A percentile compares a stretch with the other conserved stretches of the same genome.
Conservation (phyloP, 2,888 invertebrate species). For the Lordiphosa fenestrarum region DNA sequence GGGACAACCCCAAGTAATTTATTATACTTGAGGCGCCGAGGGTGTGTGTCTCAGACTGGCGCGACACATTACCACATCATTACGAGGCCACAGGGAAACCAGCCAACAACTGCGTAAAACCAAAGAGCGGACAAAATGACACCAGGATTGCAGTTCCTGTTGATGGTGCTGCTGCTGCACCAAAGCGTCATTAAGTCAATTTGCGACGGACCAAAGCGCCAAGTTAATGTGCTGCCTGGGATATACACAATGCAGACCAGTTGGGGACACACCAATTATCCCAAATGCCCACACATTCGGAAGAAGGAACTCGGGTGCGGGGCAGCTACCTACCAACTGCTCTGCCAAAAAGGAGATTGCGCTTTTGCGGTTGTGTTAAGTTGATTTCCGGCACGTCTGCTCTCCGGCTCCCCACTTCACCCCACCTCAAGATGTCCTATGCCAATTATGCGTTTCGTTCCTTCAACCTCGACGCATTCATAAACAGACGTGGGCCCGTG, state of each 20-base stretch:
- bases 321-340: constrained; percentile 14
- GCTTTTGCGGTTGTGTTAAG: constrained; percentile 75
- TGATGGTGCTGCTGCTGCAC: constrained; percentile 16
- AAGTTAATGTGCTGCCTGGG: constrained; percentile 71
- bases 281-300: constrained; percentile 38
- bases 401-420: not conserved
- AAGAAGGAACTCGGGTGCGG: constrained; percentile 10
- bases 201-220: constrained; percentile 54
- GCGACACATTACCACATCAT: constrained; percentile 74
- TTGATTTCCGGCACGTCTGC: constrained; percentile 72
- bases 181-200: constrained; percentile 76
- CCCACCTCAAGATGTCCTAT: constrained; percentile 52
- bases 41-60: constrained; percentile 26
- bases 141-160: constrained; percentile 19
- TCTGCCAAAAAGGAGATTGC: constrained; percentile 56
- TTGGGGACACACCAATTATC: constrained; percentile 67
- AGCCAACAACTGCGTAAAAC: constrained; percentile 15
- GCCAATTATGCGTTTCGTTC: constrained; percentile 59
- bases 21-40: constrained; percentile 38
- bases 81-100: constrained; percentile 72
- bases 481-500: constrained; percentile 52
- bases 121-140: constrained; percentile 41
- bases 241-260: constrained; percentile 14
- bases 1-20: constrained; percentile 8
- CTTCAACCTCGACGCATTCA: constrained; percentile 39